Percentiles rank a stretch among this genome's conserved stretches.
Conservation (phyloP, 1,140 invertebrate genomes). For the Coenobita brevimanus region DNA sequence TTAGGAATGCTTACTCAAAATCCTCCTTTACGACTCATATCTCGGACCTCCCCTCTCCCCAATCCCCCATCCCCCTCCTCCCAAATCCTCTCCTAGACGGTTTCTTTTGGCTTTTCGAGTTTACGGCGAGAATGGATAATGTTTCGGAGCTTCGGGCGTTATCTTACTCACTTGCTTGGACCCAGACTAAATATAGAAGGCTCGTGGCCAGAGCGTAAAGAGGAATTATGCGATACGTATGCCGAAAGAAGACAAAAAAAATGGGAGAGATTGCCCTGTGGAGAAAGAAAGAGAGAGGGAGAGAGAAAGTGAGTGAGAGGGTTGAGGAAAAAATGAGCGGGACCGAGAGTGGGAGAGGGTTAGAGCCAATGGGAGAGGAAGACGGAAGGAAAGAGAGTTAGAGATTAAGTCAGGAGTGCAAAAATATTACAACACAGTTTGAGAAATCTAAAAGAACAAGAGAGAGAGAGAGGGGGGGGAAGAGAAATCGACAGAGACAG, state of each 20-base stretch:
- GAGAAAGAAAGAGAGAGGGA: background rate
- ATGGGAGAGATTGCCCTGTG: background rate
- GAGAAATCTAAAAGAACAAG: too few relatives aligned
- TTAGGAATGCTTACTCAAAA: constrained; percentile 49
- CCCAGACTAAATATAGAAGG: background rate
- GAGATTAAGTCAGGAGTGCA: background rate
- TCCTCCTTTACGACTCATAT: constrained; percentile 38
- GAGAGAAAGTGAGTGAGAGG: background rate
- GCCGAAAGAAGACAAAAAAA: background rate
- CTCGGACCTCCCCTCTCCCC: background rate
- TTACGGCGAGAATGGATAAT: too few relatives aligned
- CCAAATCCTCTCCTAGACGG: background rate
- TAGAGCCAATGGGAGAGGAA: background rate
- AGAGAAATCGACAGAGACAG: too few relatives aligned
- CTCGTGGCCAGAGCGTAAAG: background rate
- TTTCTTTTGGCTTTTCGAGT: background rate
- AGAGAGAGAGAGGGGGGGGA: too few relatives aligned
- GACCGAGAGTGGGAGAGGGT: background rate
- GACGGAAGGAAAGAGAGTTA: background rate
- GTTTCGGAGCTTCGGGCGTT: too few relatives aligned
- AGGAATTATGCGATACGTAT: background rate
- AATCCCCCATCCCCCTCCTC: background rate
- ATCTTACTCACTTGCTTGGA: background rate
- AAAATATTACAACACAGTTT: background rate
- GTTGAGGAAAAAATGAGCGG: background rate